Percentiles rank a stretch among this genome's conserved stretches.
Evolutionary conservation across 2,888 invertebrate species (phyloP).

Genomic region (Philonicus albiceps): DNA sequence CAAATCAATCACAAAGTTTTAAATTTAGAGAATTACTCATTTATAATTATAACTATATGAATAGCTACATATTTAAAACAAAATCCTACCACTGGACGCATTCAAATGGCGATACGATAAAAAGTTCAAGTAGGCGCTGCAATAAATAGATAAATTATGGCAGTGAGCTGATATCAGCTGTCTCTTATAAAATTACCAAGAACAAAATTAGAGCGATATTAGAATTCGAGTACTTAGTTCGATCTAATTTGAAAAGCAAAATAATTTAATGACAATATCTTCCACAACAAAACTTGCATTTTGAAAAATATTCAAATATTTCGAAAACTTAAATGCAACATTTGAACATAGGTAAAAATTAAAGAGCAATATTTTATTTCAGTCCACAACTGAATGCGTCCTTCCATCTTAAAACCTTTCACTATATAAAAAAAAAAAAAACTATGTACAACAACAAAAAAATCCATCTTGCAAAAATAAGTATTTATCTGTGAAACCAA

Average conservation of each 20-base stretch:
- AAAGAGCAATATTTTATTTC: background rate
- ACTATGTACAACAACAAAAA: background rate
- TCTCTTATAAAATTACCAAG: background rate
- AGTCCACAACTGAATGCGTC: background rate
- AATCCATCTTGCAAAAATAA: background rate
- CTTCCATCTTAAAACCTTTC: background rate
- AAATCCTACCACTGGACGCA: background rate
- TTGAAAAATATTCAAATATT: background rate
- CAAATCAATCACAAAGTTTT: conserved; percentile 1
- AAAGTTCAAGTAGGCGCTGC: background rate
- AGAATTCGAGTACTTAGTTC: no score
- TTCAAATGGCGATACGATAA: no score
- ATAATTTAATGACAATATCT: background rate
- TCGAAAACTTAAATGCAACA: background rate
- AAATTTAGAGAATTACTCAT: background rate
- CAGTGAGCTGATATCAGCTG: background rate
- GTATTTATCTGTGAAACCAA: background rate
- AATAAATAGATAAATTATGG: background rate
- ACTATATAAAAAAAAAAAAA: background rate
- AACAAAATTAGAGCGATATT: background rate
- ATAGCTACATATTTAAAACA: background rate
- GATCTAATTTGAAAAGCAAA: background rate
- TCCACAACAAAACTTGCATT: background rate
- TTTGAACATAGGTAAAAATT: background rate
- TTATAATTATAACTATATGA: background rate